A percentile compares a stretch with the other conserved stretches of the same genome.
These are phyloP conservation scores for Andrena cerasifolii DNA, from an alignment of 1,140 invertebrate species.

Conservation along the genomic window DNA sequence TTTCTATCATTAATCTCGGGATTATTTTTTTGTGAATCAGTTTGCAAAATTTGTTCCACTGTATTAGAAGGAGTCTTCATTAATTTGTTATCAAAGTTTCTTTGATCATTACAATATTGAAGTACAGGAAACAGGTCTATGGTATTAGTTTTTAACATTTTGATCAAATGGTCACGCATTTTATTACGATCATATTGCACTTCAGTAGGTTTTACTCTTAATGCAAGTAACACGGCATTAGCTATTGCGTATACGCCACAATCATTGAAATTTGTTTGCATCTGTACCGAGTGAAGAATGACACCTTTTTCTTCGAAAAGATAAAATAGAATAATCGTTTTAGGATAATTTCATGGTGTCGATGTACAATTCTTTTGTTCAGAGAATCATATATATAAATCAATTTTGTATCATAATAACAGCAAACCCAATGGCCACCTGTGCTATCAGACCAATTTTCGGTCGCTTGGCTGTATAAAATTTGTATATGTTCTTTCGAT, in stretches of 20 bases:
- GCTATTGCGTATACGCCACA: constrained; percentile 16
- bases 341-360: constrained; percentile 39
- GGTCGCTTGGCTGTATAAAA: too few relatives aligned
- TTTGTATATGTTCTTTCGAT: too few relatives aligned
- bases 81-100: too few relatives aligned
- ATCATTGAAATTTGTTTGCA: constrained; percentile 34
- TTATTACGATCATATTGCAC: background rate
- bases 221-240: background rate
- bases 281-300: constrained; percentile 17
- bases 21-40: too few relatives aligned
- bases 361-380: constrained; percentile 36
- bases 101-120: too few relatives aligned
- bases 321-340: constrained; percentile 17
- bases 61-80: too few relatives aligned
- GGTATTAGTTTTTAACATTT: constrained; percentile 12
- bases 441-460: too few relatives aligned
- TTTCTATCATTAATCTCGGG: too few relatives aligned
- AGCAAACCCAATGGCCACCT: constrained; percentile 47
- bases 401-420: constrained; percentile 44
- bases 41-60: too few relatives aligned
- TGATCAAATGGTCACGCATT: constrained; percentile 1
- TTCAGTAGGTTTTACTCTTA: background rate
- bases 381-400: constrained; percentile 52
- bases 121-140: background rate
- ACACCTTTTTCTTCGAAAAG: too few relatives aligned